These are phyloP conservation scores for Dryomyza anilis DNA, from an alignment of 2,888 invertebrate species.

Conservation along the genomic window DNA sequence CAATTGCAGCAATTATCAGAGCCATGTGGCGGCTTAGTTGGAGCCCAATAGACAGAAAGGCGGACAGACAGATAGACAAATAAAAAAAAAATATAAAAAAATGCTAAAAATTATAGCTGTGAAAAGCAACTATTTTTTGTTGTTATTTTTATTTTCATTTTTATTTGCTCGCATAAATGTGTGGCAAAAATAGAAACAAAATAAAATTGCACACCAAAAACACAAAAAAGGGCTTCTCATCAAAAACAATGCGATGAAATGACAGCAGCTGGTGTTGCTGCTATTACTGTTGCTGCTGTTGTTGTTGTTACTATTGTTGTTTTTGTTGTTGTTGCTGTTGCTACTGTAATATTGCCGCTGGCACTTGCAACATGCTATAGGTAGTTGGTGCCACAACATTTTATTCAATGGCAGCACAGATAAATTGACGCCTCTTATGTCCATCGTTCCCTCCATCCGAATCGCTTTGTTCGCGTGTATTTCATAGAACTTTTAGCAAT, in stretches of 20 bases:
- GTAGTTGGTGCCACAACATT: too few species aligned
- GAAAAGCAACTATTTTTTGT: neutral
- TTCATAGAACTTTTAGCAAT: too few species aligned
- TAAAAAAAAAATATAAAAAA: slow-evolving; percentile 8
- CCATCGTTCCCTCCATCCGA: too few species aligned
- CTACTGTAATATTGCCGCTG: too few species aligned
- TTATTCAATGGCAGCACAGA: too few species aligned
- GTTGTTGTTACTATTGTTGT: neutral
- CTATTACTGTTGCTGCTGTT: neutral
- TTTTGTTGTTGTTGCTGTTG: too few species aligned
- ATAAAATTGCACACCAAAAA: too few species aligned
- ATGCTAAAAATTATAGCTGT: slow-evolving; percentile 15
- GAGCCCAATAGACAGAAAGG: too few species aligned
- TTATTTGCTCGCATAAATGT: neutral
- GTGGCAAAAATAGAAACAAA: neutral
- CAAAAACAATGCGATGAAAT: neutral
- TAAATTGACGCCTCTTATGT: too few species aligned
- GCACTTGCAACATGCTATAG: too few species aligned
- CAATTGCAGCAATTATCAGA: slow-evolving; percentile 38
- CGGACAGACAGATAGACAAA: neutral
- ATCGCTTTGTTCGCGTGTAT: too few species aligned
- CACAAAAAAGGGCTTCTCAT: neutral
- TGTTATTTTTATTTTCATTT: neutral
- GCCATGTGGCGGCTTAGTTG: slow-evolving; percentile 35
- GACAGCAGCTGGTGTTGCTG: neutral